A percentile compares a stretch with the other conserved stretches of the same genome.
Conservation (phyloP, 2,888 invertebrate genomes). For the Chelonus formosanus region DNA sequence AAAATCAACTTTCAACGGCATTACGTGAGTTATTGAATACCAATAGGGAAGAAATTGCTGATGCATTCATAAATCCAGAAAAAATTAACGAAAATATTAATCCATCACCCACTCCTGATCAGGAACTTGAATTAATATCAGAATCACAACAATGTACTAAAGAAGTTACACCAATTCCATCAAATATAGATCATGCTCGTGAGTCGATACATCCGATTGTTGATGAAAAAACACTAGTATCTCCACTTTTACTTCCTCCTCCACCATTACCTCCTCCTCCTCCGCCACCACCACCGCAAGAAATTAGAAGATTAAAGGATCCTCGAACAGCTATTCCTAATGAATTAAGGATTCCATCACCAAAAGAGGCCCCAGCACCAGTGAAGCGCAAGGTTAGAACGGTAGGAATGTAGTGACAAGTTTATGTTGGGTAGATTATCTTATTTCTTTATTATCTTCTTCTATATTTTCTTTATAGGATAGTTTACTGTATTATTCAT, state of each 20-base stretch:
- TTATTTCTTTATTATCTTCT: constrained; percentile 33
- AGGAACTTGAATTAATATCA: constrained; percentile 6
- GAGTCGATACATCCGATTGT: constrained; percentile 10
- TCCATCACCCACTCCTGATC: constrained; percentile 35
- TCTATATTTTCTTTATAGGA: not conserved
- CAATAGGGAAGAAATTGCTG: constrained; percentile 50
- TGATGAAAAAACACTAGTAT: not conserved
- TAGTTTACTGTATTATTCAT: constrained; percentile 1
- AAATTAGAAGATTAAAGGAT: constrained; percentile 52
- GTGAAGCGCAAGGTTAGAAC: constrained; percentile 63
- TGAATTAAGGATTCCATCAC: constrained; percentile 52
- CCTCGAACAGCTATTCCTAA: constrained; percentile 60
- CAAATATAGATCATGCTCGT: too few species aligned
- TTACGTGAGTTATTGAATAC: constrained; percentile 57
- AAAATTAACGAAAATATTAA: constrained; percentile 40
- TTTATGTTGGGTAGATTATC: constrained; percentile 43
- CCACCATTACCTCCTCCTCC: constrained; percentile 9
- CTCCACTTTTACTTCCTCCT: constrained; percentile 7
- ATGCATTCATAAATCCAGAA: constrained; percentile 32
- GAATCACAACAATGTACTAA: too few species aligned
- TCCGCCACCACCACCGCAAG: constrained; percentile 30
- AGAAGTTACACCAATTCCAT: too few species aligned
- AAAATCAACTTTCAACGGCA: constrained; percentile 55
- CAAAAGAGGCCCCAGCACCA: constrained; percentile 55
- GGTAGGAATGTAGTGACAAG: constrained; percentile 49